A percentile compares a stretch with the other conserved stretches of the same genome.
These are phyloP conservation scores for Sinonovacula constricta DNA, from an alignment of 1,140 invertebrate species.

Conservation along the genomic window DNA sequence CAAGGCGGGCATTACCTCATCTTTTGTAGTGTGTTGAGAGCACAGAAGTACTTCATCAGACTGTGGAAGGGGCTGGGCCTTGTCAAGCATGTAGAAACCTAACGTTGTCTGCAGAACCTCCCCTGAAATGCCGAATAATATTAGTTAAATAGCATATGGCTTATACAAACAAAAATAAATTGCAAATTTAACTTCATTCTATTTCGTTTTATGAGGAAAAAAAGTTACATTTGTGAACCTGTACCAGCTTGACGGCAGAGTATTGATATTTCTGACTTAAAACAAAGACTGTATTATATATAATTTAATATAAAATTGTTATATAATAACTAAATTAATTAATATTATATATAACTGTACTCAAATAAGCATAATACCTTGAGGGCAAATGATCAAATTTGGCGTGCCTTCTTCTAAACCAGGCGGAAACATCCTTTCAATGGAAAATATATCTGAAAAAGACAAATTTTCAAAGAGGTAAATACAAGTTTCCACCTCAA, in stretches of 20 bases:
- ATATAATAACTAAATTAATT: too few relatives aligned
- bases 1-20: slow-evolving; percentile 73
- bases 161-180: too few relatives aligned
- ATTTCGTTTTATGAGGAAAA: too few relatives aligned
- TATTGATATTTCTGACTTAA: background rate
- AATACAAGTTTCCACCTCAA: too few relatives aligned
- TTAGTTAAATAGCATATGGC: too few relatives aligned
- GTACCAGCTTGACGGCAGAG: background rate
- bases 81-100: slow-evolving; percentile 66
- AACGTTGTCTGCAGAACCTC: slow-evolving; percentile 65
- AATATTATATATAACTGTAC: too few relatives aligned
- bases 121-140: too few relatives aligned
- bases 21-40: slow-evolving; percentile 66
- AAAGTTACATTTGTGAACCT: background rate
- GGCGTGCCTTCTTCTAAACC: slow-evolving; percentile 62
- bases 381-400: slow-evolving; percentile 70
- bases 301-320: background rate
- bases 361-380: slow-evolving; percentile 65
- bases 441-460: too few relatives aligned
- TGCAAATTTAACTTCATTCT: too few relatives aligned
- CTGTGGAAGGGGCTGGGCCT: slow-evolving; percentile 64
- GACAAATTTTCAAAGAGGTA: too few relatives aligned
- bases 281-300: background rate
- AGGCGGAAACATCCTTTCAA: slow-evolving; percentile 57
- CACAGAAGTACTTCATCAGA: slow-evolving; percentile 74